Base-by-base conservation (phyloP, 2,113 vertebrate species). In the Eidolon helvum region DNA sequence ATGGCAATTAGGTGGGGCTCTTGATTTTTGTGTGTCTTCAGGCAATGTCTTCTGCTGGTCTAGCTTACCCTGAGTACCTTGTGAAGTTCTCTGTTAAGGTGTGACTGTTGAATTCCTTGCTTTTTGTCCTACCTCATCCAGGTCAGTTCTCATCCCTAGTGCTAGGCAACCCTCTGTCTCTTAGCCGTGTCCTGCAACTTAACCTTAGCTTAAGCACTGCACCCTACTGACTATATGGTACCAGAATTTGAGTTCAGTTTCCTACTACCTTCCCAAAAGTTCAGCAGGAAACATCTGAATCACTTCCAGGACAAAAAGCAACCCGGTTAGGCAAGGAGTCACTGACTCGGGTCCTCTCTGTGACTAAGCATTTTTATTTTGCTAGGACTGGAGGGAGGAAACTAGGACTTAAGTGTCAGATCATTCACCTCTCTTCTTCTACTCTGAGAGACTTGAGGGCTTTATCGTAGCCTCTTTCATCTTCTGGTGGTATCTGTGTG, bases 171-270 rank as follows among this genome's bases (percentile, higher is more conserved):
- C 0, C 4, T 33, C 33, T 38, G 28, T 2, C 2, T 43, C 14
- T 72, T 28, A 38, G 18, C 19, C 61, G 15, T 10, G 10, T 16
- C 30, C 65, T 38, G 0, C 3, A 4, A 28, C 12, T 69, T 18
- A 0, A 75, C 7, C 4, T 28, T 35, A 24, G 28, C 61, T 55
- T 26, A 61, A 53, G 40, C 10, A 57, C 7, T 61, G 30, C 7
- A 10, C 28, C 43, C 28, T 12, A 0, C 14, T 79, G 21, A 33
- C 16, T 24, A 0, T 9, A 1, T 14, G 10, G 26, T 4, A 7
- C 28, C 21, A 21, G 40, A 16, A 8, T 89, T 75, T 80, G 6
- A 72, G 33, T 28, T 94, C 68, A 63, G 43, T 24, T 16, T 94
- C 15, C 9, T 87, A 5, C 43, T 74, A 2, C 19, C 55, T 1